Evolutionary conservation across 2,113 vertebrate genomes (phyloP).

Genomic region (Grammomys dolichurus): DNA sequence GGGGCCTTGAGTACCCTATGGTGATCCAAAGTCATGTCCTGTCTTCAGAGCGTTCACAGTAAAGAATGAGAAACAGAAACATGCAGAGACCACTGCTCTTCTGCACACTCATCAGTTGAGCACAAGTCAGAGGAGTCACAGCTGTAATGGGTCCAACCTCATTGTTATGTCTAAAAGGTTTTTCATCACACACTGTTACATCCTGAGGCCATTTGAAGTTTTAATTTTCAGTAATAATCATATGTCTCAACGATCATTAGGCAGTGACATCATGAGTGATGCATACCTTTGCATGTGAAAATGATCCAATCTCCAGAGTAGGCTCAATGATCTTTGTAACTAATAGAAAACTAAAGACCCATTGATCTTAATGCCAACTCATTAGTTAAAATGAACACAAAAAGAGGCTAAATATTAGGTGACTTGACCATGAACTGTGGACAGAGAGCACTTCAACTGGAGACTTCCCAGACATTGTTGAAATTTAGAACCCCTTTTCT

Average conservation of each 20-base stretch:
- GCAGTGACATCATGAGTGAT: neutral
- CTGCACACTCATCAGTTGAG: neutral
- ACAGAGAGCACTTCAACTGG: slow-evolving; percentile 65
- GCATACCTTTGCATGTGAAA: slow-evolving; percentile 25
- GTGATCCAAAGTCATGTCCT: neutral
- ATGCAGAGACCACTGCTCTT: neutral
- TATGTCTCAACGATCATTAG: slow-evolving; percentile 37
- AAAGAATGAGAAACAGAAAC: neutral
- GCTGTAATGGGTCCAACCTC: neutral
- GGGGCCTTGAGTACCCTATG: neutral
- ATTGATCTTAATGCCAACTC: slow-evolving; percentile 44
- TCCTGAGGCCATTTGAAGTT: neutral
- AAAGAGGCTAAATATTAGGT: slow-evolving; percentile 72
- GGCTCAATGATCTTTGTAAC: slow-evolving; percentile 49
- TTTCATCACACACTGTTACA: neutral
- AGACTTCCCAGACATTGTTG: slow-evolving; percentile 62
- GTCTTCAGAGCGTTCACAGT: neutral
- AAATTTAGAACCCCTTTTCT: slow-evolving; percentile 69
- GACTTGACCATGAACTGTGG: slow-evolving; percentile 69
- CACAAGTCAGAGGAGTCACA: neutral
- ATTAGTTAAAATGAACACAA: slow-evolving; percentile 56
- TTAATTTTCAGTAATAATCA: neutral
- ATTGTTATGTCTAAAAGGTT: neutral
- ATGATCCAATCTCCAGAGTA: slow-evolving; percentile 43
- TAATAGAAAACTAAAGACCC: neutral